These are phyloP conservation scores for Diarsia mendica DNA, from an alignment of 2,888 invertebrate genomes.

Conservation along the genomic window DNA sequence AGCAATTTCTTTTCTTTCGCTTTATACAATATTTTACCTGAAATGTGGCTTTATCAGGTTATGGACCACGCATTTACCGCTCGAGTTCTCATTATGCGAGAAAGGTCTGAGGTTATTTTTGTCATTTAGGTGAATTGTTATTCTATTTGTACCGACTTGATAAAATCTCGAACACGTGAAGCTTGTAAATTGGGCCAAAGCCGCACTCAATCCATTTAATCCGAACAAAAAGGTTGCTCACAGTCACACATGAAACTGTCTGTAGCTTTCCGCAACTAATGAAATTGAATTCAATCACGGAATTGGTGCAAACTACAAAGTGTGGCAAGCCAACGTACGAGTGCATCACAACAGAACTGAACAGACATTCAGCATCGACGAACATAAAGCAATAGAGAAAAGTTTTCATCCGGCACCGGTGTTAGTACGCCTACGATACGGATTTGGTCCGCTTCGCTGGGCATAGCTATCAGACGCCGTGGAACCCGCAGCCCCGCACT, in stretches of 20 bases:
- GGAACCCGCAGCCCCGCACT: constrained; percentile 64
- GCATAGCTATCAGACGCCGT: constrained; percentile 70
- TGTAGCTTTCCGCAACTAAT: constrained; percentile 58
- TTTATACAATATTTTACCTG: constrained; percentile 3
- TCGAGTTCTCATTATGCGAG: neutral
- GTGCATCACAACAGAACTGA: constrained; percentile 36
- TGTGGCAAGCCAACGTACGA: constrained; percentile 52
- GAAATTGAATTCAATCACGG: constrained; percentile 59
- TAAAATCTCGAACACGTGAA: constrained; percentile 51
- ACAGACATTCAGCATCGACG: constrained; percentile 37
- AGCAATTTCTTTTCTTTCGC: neutral
- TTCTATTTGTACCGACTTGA: constrained; percentile 43
- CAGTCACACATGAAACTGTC: constrained; percentile 47
- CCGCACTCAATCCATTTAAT: constrained; percentile 65
- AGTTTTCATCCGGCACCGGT: constrained; percentile 68
- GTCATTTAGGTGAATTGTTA: constrained; percentile 39
- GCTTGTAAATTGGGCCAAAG: constrained; percentile 62
- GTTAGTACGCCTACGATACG: constrained; percentile 59
- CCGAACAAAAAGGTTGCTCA: constrained; percentile 56
- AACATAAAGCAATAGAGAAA: constrained; percentile 66
- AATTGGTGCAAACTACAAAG: constrained; percentile 61
- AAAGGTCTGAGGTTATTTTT: constrained; percentile 21
- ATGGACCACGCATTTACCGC: constrained; percentile 10
- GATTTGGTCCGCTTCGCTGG: constrained; percentile 68
- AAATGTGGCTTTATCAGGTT: neutral